These are phyloP conservation scores for Drosophila parabipectinata DNA, from an alignment of 1,140 invertebrate genomes.

Conservation along the genomic window DNA sequence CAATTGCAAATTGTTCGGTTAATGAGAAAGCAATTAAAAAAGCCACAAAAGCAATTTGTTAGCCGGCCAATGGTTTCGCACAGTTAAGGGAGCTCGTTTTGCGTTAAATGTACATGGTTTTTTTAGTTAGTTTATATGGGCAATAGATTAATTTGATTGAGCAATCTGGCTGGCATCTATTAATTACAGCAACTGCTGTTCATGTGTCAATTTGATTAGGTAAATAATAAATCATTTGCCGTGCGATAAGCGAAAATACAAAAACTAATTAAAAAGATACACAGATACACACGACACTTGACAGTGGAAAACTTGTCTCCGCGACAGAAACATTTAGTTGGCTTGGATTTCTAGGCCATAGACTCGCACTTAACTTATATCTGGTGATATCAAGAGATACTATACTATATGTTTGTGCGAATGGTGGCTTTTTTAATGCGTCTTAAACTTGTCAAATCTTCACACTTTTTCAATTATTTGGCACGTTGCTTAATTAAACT, in stretches of 20 bases:
- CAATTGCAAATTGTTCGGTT: slow-evolving; percentile 52
- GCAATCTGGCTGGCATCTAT: slow-evolving; percentile 41
- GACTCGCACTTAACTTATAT: no score
- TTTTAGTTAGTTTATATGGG: slow-evolving; percentile 6
- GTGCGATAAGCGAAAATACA: slow-evolving; percentile 37
- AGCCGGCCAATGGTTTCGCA: slow-evolving; percentile 3
- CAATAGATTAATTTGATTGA: slow-evolving; percentile 36
- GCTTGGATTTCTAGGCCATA: slow-evolving; percentile 65
- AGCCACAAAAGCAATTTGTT: slow-evolving; percentile 22
- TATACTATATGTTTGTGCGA: not conserved
- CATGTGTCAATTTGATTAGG: slow-evolving; percentile 75
- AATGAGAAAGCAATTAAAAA: slow-evolving; percentile 43
- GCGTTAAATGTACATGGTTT: not conserved
- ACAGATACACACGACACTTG: not conserved
- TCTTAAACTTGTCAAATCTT: slow-evolving; percentile 83
- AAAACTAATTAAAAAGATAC: slow-evolving; percentile 43
- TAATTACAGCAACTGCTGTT: slow-evolving; percentile 50
- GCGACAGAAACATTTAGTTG: slow-evolving; percentile 39
- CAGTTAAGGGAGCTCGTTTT: slow-evolving; percentile 1
- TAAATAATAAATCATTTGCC: slow-evolving; percentile 59
- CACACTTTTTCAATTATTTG: slow-evolving; percentile 83
- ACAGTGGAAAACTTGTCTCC: slow-evolving; percentile 41
- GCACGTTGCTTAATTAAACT: slow-evolving; percentile 82
- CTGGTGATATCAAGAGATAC: not conserved
- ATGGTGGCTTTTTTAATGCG: slow-evolving; percentile 60